A percentile compares a stretch with the other conserved stretches of the same genome.
phyloP scores from a whole-genome alignment of 2,113 vertebrate species.

The Nestor notabilis region DNA sequence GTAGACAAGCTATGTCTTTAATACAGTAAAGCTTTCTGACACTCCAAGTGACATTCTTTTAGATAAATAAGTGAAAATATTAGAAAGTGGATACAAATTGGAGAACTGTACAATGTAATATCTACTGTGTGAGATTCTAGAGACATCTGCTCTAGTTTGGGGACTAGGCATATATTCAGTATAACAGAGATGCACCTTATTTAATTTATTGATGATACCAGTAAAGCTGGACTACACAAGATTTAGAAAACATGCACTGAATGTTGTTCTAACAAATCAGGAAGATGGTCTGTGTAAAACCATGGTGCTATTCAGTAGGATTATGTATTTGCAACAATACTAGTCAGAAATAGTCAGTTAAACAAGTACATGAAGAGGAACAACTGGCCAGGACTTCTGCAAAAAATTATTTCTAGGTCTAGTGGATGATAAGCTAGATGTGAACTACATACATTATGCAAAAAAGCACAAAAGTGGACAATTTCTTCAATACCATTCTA shows the following conservation, averaged over 20 bases:
- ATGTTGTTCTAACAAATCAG: not conserved
- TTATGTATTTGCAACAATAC: rapidly evolving
- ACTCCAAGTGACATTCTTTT: not conserved
- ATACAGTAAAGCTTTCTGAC: not conserved
- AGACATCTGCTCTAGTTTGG: not conserved
- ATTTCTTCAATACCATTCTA: not conserved
- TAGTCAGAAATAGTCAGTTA: not conserved
- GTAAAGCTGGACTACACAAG: not conserved
- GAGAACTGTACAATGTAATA: not conserved
- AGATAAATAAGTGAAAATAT: not conserved
- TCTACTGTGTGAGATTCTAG: not conserved
- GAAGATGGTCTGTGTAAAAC: not conserved
- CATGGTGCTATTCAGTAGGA: not conserved
- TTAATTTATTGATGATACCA: not conserved
- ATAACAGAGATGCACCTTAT: not conserved
- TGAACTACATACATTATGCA: not conserved
- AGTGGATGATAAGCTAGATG: not conserved
- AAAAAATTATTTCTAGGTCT: not conserved
- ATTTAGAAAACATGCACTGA: not conserved
- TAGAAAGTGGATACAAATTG: not conserved
- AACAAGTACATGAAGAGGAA: not conserved
- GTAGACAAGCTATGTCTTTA: not conserved
- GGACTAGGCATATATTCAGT: not conserved
- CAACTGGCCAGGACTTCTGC: not conserved
- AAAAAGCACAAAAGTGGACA: not conserved